Conservation (phyloP, 35 echinoderm and acorn worm species). For the Lytechinus variegatus region DNA sequence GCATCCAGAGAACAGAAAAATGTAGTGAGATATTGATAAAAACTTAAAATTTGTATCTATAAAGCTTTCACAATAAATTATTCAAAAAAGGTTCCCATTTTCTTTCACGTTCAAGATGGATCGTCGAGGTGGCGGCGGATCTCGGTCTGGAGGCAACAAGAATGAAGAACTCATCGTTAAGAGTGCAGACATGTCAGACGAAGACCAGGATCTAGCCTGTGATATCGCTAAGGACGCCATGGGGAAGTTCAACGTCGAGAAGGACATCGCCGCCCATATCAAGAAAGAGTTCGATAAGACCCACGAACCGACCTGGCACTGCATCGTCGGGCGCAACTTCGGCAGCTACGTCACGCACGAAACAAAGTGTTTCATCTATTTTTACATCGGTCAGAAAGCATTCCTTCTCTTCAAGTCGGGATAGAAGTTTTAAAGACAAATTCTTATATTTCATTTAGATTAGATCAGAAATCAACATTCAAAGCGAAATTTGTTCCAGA, state of each 20-base stretch:
- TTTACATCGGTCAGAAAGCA: constrained; percentile 56
- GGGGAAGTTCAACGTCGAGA: background rate
- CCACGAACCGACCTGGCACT: constrained; percentile 69
- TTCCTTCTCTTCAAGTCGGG: constrained; percentile 69
- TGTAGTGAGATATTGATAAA: too few relatives aligned
- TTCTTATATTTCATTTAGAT: background rate
- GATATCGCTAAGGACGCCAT: background rate
- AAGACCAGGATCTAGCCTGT: background rate
- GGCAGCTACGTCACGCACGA: constrained; percentile 70
- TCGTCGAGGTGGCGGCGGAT: background rate
- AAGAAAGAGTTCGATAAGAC: constrained; percentile 71
- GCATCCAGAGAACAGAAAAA: too few relatives aligned
- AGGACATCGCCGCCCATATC: constrained; percentile 43
- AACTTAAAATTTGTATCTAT: background rate
- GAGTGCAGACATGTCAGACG: background rate
- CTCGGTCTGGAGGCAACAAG: background rate
- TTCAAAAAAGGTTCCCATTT: background rate
- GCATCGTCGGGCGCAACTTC: constrained; percentile 68
- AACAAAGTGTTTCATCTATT: constrained; percentile 55
- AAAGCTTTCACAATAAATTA: background rate
- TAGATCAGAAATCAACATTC: too few relatives aligned
- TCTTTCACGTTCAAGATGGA: background rate
- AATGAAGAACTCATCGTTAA: background rate
- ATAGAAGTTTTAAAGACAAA: background rate
- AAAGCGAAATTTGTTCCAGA: too few relatives aligned